Evolutionary conservation across 30 jellyfish, hydroid and myxozoan species (phyloP).

Genomic region (Aurelia coerulea): DNA sequence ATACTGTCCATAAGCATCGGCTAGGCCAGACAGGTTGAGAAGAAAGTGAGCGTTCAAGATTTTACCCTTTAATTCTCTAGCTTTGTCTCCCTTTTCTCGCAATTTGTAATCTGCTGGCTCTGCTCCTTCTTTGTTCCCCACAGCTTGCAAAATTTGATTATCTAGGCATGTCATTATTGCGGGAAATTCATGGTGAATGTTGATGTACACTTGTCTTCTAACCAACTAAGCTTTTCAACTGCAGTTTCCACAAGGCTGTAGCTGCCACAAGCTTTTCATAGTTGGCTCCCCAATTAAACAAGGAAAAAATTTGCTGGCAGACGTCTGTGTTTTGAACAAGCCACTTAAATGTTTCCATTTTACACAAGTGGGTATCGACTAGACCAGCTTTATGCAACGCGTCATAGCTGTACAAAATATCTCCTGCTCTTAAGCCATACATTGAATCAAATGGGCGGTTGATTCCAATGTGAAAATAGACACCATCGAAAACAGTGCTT

Average conservation of each 20-base stretch:
- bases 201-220: too few relatives aligned
- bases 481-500: constrained; percentile 49
- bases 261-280: constrained; percentile 63
- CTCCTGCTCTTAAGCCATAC: constrained; percentile 55
- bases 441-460: constrained; percentile 52
- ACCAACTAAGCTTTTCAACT: constrained; percentile 27
- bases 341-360: constrained; percentile 45
- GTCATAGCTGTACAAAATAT: constrained; percentile 43
- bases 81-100: constrained; percentile 44
- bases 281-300: constrained; percentile 59
- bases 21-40: constrained; percentile 57
- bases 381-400: constrained; percentile 54
- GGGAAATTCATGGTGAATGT: too few relatives aligned
- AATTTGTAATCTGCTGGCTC: constrained; percentile 37
- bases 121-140: constrained; percentile 38
- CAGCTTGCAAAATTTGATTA: constrained; percentile 40
- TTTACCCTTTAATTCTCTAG: constrained; percentile 51
- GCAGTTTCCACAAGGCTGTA: constrained; percentile 62
- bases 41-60: constrained; percentile 57
- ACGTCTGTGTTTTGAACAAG: constrained; percentile 62
- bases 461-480: constrained; percentile 50
- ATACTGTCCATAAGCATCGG: constrained; percentile 25
- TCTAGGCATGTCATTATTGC: constrained; percentile 28
- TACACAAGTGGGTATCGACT: constrained; percentile 55
- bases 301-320: constrained; percentile 58